Percentiles rank a stretch among this genome's conserved stretches.
Evolutionary conservation across 1,140 invertebrate genomes (phyloP).

Genomic region (Lineus longissimus): DNA sequence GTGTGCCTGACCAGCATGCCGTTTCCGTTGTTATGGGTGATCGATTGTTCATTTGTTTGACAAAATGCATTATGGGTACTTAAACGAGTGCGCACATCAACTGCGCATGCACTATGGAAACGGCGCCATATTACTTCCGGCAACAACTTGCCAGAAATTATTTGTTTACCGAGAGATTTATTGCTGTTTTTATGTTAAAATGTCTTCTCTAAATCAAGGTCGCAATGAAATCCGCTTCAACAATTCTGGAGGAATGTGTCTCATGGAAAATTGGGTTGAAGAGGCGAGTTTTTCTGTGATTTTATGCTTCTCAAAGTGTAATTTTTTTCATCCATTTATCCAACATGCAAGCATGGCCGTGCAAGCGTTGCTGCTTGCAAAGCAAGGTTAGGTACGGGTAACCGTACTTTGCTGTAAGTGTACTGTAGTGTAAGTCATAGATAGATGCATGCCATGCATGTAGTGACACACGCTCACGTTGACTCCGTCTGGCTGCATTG

Average conservation of each 20-base stretch:
- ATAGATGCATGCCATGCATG: no score
- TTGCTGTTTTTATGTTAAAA: conserved; percentile 16
- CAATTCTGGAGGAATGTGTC: conserved; percentile 50
- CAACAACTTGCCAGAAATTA: not conserved
- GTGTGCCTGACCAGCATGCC: no score
- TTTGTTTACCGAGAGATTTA: not conserved
- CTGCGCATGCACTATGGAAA: no score
- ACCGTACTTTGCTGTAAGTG: not conserved
- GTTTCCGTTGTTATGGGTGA: no score
- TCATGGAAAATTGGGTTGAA: conserved; percentile 51
- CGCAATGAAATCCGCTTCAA: conserved; percentile 47
- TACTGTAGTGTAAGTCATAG: not conserved
- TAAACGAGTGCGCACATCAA: no score
- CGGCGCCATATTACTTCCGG: no score
- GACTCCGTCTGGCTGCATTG: no score
- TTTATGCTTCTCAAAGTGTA: conserved; percentile 2
- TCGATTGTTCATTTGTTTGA: no score
- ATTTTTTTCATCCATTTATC: conserved; percentile 6
- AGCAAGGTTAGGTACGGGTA: no score
- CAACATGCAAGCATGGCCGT: not conserved
- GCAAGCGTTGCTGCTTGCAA: no score
- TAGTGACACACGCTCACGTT: no score
- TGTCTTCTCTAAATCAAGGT: conserved; percentile 44
- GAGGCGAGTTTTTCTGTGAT: conserved; percentile 25
- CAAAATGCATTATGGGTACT: no score